Evolutionary conservation across 2,888 invertebrate species (phyloP).

Genomic region (Tetragnatha montana): DNA sequence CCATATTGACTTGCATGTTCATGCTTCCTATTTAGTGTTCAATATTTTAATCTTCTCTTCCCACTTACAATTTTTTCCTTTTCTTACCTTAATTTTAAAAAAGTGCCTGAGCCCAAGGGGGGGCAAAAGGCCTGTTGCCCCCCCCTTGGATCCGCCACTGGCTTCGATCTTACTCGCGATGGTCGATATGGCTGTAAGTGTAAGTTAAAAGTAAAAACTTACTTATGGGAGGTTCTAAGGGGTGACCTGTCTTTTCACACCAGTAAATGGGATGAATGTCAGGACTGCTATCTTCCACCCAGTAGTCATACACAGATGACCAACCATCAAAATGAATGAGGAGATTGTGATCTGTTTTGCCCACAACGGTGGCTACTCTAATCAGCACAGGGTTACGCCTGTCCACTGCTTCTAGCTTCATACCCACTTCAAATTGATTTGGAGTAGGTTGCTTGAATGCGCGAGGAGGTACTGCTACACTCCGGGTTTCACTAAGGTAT

Average conservation of each 20-base stretch:
- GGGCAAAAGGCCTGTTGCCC: too few relatives aligned
- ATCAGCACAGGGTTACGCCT: conserved; percentile 85
- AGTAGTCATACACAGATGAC: conserved; percentile 88
- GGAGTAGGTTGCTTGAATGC: conserved; percentile 88
- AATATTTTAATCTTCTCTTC: too few relatives aligned
- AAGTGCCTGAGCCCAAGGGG: too few relatives aligned
- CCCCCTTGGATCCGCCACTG: too few relatives aligned
- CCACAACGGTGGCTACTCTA: conserved; percentile 88
- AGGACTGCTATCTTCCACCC: conserved; percentile 92
- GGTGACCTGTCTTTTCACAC: conserved; percentile 92
- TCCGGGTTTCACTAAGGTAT: conserved; percentile 86
- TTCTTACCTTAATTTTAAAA: too few relatives aligned
- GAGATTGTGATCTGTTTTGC: conserved; percentile 85
- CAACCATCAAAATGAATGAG: conserved; percentile 92
- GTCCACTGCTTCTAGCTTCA: conserved; percentile 93
- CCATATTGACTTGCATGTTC: too few relatives aligned
- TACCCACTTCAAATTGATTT: conserved; percentile 86
- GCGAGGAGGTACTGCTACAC: conserved; percentile 85
- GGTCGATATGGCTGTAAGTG: too few relatives aligned
- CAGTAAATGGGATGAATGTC: conserved; percentile 95
- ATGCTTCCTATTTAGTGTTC: too few relatives aligned
- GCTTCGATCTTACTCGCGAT: too few relatives aligned
- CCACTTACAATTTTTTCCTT: too few relatives aligned
- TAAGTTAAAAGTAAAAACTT: conserved; percentile 69
- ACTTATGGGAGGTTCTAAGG: conserved; percentile 87